These are phyloP conservation scores for Helicorthomorpha holstii DNA, from an alignment of 1,140 invertebrate species.

Conservation along the genomic window DNA sequence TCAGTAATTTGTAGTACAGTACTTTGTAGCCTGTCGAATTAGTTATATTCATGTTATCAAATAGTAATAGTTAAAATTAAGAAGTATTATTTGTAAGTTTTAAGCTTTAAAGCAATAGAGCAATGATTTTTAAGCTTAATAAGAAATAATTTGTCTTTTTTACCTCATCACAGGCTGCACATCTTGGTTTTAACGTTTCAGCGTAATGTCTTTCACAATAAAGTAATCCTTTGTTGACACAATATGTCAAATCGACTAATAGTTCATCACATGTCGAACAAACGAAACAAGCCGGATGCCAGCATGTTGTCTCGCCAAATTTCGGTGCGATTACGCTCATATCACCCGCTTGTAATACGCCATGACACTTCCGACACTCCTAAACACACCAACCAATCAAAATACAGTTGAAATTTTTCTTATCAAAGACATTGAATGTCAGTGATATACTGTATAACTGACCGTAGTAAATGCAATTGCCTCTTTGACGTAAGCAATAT, in stretches of 20 bases:
- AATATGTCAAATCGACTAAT: constrained; percentile 83
- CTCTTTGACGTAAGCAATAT: constrained; percentile 63
- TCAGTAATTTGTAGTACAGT: too few relatives aligned
- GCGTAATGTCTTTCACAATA: constrained; percentile 90
- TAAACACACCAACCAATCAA: constrained; percentile 16
- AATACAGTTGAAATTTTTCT: neutral
- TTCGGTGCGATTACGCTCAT: constrained; percentile 53
- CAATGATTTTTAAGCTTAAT: too few relatives aligned
- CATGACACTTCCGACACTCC: constrained; percentile 46
- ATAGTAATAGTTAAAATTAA: too few relatives aligned
- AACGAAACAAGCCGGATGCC: constrained; percentile 75
- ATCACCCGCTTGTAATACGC: constrained; percentile 39
- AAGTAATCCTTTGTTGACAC: constrained; percentile 62
- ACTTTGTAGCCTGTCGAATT: too few relatives aligned
- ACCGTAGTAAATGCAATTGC: constrained; percentile 28
- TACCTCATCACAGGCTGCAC: constrained; percentile 88
- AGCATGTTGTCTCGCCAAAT: constrained; percentile 43
- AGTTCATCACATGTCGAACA: constrained; percentile 69
- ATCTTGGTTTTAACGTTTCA: constrained; percentile 76
- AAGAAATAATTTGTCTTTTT: too few relatives aligned
- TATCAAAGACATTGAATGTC: neutral
- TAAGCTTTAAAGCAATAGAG: too few relatives aligned
- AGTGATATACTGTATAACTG: constrained; percentile 17
- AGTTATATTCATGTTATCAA: too few relatives aligned
- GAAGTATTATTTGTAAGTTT: too few relatives aligned